These are phyloP conservation scores for Cyanocitta stelleri DNA, from an alignment of 2,113 vertebrate species.

Conservation along the genomic window DNA sequence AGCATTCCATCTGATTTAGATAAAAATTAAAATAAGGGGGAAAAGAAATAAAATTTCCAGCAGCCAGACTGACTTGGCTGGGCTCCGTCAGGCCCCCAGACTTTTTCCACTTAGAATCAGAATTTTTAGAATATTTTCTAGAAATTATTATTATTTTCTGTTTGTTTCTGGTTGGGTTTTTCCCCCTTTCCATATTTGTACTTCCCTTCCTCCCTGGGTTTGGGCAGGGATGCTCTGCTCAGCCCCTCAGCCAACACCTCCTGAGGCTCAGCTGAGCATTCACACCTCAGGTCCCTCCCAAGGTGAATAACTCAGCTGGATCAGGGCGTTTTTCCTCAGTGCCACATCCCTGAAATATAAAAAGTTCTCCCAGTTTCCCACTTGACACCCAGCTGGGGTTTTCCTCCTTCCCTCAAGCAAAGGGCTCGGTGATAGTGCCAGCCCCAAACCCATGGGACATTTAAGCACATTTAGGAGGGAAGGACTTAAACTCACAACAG, in stretches of 20 bases:
- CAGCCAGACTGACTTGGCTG: background rate
- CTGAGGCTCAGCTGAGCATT: background rate
- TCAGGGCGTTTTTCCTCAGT: background rate
- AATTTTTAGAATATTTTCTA: background rate
- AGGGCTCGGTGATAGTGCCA: fast-evolving
- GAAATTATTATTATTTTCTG: background rate
- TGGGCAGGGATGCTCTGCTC: background rate
- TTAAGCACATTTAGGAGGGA: background rate
- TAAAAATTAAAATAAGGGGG: background rate
- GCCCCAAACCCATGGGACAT: background rate
- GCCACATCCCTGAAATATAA: background rate
- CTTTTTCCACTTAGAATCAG: background rate
- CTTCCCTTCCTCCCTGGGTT: background rate
- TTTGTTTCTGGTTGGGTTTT: no score
- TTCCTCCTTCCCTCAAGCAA: background rate
- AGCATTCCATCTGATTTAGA: background rate
- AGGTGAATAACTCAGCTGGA: background rate
- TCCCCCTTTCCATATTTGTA: fast-evolving
- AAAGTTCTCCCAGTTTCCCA: background rate
- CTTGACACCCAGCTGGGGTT: fast-evolving
- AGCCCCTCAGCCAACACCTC: background rate
- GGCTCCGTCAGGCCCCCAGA: background rate
- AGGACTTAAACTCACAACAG: background rate
- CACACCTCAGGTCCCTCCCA: background rate
- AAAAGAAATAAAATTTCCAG: background rate